A percentile compares a stretch with the other conserved stretches of the same genome.
Conservation (phyloP, 1,140 invertebrate species). For the Diorhabda elongata region DNA sequence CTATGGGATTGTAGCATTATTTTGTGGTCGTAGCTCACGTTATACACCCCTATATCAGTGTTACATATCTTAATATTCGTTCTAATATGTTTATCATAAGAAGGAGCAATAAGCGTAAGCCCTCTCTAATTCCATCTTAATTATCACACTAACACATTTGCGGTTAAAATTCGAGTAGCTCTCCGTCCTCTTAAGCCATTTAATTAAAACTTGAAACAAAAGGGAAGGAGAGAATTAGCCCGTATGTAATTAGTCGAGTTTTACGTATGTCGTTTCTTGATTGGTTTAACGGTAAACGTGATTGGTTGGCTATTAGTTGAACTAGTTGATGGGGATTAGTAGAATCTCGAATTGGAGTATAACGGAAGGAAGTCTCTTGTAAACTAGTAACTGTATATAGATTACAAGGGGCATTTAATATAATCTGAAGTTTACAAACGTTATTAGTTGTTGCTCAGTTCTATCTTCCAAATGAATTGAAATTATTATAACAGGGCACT, state of each 20-base stretch:
- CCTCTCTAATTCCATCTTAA: conserved; percentile 13
- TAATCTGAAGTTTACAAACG: too few species aligned
- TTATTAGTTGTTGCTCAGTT: too few species aligned
- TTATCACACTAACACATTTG: conserved; percentile 17
- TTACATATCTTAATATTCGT: background rate
- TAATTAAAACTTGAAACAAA: conserved; percentile 18
- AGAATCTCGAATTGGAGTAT: background rate
- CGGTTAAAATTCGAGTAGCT: conserved; percentile 10
- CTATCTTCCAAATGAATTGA: too few species aligned
- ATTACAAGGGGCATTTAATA: conserved; percentile 10
- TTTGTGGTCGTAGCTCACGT: too few species aligned
- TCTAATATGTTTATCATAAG: conserved; percentile 2
- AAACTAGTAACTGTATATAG: conserved; percentile 4
- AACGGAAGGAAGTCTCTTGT: background rate
- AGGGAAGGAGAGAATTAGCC: conserved; percentile 16
- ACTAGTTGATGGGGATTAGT: conserved; percentile 10
- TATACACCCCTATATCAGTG: background rate
- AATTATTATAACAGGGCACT: too few species aligned
- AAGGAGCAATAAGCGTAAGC: background rate
- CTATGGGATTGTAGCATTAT: too few species aligned
- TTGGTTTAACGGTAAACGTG: conserved; percentile 16
- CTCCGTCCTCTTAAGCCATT: conserved; percentile 11
- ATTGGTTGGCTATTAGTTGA: conserved; percentile 15
- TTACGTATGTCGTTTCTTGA: conserved; percentile 15
- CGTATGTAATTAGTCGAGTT: conserved; percentile 15